phyloP scores from a whole-genome alignment of 2,797 vertebrate species.

The Bradypodion pumilum region DNA sequence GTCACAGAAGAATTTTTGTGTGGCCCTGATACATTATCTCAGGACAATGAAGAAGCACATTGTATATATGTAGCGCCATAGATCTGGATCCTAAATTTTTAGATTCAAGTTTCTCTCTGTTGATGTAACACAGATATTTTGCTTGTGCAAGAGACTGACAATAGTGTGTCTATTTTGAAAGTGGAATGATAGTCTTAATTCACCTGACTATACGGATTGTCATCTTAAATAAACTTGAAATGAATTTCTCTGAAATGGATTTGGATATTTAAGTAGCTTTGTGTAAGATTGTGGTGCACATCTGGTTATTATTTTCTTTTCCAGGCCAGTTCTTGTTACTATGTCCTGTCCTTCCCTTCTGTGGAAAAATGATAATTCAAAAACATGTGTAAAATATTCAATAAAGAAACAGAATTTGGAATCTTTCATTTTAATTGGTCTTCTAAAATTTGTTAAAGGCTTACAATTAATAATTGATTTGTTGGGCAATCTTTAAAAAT shows the following conservation, averaged over 20 bases:
- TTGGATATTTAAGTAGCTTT: neutral
- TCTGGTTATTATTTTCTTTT: neutral
- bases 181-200: neutral
- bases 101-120: neutral
- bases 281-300: neutral
- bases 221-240: neutral
- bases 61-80: no score
- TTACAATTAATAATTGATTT: constrained; percentile 27
- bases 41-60: neutral
- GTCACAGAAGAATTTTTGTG: neutral
- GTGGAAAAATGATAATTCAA: neutral
- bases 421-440: neutral
- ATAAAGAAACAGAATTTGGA: neutral
- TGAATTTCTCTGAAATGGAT: constrained; percentile 1
- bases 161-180: neutral
- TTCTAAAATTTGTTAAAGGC: neutral
- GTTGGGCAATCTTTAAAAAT: neutral
- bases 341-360: neutral
- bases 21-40: neutral
- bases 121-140: neutral
- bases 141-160: neutral
- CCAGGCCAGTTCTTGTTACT: no score
- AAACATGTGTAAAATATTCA: neutral
- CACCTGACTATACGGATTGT: neutral
- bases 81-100: neutral